Conservation (phyloP, 2,888 invertebrate species). For the Lepidocyrtinus sp. region DNA sequence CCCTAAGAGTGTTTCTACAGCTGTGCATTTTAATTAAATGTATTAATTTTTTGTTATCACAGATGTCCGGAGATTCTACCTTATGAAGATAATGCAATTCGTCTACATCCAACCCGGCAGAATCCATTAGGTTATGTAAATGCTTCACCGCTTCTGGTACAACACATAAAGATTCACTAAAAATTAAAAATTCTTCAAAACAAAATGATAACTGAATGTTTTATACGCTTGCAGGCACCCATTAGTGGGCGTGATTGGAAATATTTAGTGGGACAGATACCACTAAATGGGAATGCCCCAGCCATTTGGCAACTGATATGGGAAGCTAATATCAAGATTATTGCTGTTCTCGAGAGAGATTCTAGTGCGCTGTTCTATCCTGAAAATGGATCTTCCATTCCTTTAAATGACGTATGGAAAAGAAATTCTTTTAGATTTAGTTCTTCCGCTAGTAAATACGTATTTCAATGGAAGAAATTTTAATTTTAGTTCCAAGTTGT, state of each 20-base stretch:
- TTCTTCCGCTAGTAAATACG: slow-evolving; percentile 10
- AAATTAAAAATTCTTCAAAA: background rate
- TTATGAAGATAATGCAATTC: slow-evolving; percentile 91
- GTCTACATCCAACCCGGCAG: slow-evolving; percentile 84
- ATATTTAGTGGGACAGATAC: slow-evolving; percentile 87
- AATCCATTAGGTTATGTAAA: slow-evolving; percentile 94
- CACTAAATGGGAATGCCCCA: slow-evolving; percentile 76
- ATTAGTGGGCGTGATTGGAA: slow-evolving; percentile 87
- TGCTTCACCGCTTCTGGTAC: slow-evolving; percentile 90
- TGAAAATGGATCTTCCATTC: slow-evolving; percentile 60
- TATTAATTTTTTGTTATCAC: slow-evolving; percentile 70
- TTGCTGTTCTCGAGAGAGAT: slow-evolving; percentile 81
- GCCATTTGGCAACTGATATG: slow-evolving; percentile 93
- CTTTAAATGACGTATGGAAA: slow-evolving; percentile 70
- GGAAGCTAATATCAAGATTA: slow-evolving; percentile 88
- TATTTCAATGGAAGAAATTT: too few species aligned
- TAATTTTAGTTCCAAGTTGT: slow-evolving; percentile 67
- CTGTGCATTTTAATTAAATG: background rate
- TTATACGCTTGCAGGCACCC: slow-evolving; percentile 78
- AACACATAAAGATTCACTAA: background rate
- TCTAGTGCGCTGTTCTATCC: slow-evolving; percentile 71
- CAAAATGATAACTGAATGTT: slow-evolving; percentile 9
- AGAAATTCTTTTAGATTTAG: slow-evolving; percentile 14
- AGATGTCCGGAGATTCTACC: slow-evolving; percentile 84
- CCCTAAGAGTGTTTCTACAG: background rate